These are phyloP conservation scores for Chaetodon trifasciatus DNA, from an alignment of 2,797 vertebrate species.

Conservation along the genomic window DNA sequence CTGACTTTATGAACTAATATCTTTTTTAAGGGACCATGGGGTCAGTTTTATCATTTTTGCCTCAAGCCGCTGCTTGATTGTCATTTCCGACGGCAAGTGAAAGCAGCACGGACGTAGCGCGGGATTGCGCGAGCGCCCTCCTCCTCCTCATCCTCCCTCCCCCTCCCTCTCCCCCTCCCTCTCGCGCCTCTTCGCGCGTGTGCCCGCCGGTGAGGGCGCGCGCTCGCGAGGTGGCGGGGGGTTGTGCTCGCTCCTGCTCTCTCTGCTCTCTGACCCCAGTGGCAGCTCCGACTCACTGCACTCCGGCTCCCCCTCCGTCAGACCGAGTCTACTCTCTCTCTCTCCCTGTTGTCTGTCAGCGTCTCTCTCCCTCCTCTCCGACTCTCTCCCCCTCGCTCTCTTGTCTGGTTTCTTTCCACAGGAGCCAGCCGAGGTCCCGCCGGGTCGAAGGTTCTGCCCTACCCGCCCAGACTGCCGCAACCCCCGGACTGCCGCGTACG, in stretches of 20 bases:
- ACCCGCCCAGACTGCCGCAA: slow-evolving; percentile 83
- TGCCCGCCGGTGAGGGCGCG: slow-evolving; percentile 69
- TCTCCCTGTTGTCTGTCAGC: slow-evolving; percentile 76
- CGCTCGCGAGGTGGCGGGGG: slow-evolving; percentile 74
- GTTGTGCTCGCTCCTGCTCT: slow-evolving; percentile 82
- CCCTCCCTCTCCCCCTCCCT: not conserved
- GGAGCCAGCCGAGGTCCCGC: slow-evolving; percentile 88
- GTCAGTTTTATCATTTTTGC: not conserved
- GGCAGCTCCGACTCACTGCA: slow-evolving; percentile 90
- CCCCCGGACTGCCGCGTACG: slow-evolving; percentile 73
- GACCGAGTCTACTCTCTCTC: slow-evolving; percentile 73
- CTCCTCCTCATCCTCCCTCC: not conserved
- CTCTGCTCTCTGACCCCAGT: slow-evolving; percentile 89
- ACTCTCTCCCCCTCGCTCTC: slow-evolving; percentile 47
- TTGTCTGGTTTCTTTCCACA: slow-evolving; percentile 80
- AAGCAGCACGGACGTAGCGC: slow-evolving; percentile 61
- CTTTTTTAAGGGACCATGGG: not conserved
- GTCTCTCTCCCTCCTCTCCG: slow-evolving; percentile 82
- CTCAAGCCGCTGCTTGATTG: rapidly evolving
- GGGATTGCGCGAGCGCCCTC: slow-evolving; percentile 41
- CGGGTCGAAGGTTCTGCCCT: slow-evolving; percentile 97
- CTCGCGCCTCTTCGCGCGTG: slow-evolving; percentile 56
- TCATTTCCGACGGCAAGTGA: slow-evolving; percentile 57
- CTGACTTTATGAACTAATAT: not conserved
- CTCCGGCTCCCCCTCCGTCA: slow-evolving; percentile 82